A percentile compares a stretch with the other conserved stretches of the same genome.
Evolutionary conservation across 2,113 vertebrate genomes (phyloP).

Genomic region (Argyrosomus japonicus): DNA sequence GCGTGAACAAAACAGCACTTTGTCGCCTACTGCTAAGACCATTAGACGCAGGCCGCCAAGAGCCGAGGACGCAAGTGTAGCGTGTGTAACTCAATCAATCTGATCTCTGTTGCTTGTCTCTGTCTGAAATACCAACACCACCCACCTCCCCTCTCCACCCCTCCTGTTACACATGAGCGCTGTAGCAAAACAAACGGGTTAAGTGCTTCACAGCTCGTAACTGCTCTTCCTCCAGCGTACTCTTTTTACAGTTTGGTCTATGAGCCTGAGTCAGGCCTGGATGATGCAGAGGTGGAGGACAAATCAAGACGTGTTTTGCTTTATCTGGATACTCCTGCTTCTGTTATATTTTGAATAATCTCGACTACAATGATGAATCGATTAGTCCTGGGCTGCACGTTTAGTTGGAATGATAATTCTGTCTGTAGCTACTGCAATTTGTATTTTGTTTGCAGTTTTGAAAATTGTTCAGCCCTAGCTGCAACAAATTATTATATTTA

Average conservation of each 20-base stretch:
- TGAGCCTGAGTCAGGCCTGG: constrained; percentile 4
- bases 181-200: constrained; percentile 70
- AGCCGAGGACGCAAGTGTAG: constrained; percentile 75
- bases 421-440: too few relatives aligned
- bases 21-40: constrained; percentile 77
- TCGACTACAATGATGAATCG: not conserved
- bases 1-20: constrained; percentile 78
- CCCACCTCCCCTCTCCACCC: constrained; percentile 27
- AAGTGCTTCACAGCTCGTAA: constrained; percentile 67
- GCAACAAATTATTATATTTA: too few relatives aligned
- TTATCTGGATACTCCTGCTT: not conserved
- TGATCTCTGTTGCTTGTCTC: constrained; percentile 71
- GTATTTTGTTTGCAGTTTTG: too few relatives aligned
- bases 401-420: too few relatives aligned
- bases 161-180: constrained; percentile 70
- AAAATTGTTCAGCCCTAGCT: too few relatives aligned
- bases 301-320: not conserved
- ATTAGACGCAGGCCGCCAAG: constrained; percentile 66
- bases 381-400: too few relatives aligned
- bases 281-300: not conserved
- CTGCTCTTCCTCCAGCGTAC: constrained; percentile 31
- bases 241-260: constrained; percentile 43
- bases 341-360: not conserved
- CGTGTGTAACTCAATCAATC: constrained; percentile 83
- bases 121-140: constrained; percentile 56